phyloP scores from a whole-genome alignment of 1,140 invertebrate species.

The Cecropterus lyciades region DNA sequence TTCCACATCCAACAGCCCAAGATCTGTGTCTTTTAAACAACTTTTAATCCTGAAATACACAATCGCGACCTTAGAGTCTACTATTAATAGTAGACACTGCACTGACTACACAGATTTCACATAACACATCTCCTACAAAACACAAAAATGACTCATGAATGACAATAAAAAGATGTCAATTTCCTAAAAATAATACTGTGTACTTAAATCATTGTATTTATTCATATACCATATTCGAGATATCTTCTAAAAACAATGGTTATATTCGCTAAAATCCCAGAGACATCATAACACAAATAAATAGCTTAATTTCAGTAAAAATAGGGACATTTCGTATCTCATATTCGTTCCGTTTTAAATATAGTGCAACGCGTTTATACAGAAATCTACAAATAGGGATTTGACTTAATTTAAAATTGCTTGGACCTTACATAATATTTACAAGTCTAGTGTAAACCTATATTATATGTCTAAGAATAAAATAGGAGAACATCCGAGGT shows the following conservation, averaged over 20 bases:
- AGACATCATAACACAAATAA: constrained; percentile 19
- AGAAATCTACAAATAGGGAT: no score
- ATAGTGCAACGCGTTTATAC: neutral
- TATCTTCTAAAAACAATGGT: constrained; percentile 20
- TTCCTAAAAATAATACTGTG: constrained; percentile 56
- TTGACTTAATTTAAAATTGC: no score
- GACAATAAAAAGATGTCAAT: constrained; percentile 3
- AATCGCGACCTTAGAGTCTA: no score
- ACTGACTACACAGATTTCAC: neutral
- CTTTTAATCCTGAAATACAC: no score
- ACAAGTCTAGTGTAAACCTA: no score
- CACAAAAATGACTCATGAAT: neutral
- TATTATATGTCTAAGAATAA: no score
- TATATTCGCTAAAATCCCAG: constrained; percentile 22
- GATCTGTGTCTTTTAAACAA: no score
- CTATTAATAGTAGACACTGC: no score
- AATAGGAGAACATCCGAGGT: no score
- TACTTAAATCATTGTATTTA: constrained; percentile 45
- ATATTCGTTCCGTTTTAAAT: neutral
- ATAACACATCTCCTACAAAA: no score
- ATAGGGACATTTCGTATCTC: neutral
- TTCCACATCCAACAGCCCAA: no score
- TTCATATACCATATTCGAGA: constrained; percentile 30
- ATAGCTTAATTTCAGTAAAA: constrained; percentile 26
- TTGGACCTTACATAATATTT: no score